Conservation (phyloP, 2,888 invertebrate genomes). For the Cyclophora punctaria region DNA sequence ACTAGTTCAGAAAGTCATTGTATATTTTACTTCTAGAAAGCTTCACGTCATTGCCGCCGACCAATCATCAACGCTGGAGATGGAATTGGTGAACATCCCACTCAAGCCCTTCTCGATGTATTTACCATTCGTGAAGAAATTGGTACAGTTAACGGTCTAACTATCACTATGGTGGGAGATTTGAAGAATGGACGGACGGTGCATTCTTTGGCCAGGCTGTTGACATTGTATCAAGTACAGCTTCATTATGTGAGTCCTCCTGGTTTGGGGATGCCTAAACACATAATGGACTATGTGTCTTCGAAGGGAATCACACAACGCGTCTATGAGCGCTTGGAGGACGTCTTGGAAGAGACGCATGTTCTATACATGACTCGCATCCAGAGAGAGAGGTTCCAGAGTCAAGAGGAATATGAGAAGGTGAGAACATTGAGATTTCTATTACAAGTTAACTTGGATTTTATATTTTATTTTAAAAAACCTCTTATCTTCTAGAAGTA, state of each 20-base stretch:
- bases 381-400: constrained; percentile 92
- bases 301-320: constrained; percentile 87
- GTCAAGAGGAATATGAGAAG: constrained; percentile 88
- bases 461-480: too few relatives aligned
- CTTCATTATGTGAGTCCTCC: constrained; percentile 93
- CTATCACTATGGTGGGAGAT: constrained; percentile 98
- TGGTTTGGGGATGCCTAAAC: constrained; percentile 92
- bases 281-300: constrained; percentile 85
- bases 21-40: constrained; percentile 74
- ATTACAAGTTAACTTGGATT: too few relatives aligned
- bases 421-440: constrained; percentile 56
- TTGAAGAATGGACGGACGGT: constrained; percentile 98
- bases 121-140: constrained; percentile 99
- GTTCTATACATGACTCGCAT: constrained; percentile 99
- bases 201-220: constrained; percentile 94
- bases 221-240: constrained; percentile 95
- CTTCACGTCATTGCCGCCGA: constrained; percentile 87
- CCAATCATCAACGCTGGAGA: constrained; percentile 99
- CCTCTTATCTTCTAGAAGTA: too few relatives aligned
- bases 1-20: background rate
- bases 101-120: constrained; percentile 96
- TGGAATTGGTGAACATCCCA: constrained; percentile 97
- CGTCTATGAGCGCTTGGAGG: constrained; percentile 83
- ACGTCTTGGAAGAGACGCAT: constrained; percentile 93
- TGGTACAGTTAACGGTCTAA: constrained; percentile 97